Percentiles rank a stretch among this genome's conserved stretches.
phyloP scores from a whole-genome alignment of 2,888 invertebrate genomes.

The Teleogryllus oceanicus region DNA sequence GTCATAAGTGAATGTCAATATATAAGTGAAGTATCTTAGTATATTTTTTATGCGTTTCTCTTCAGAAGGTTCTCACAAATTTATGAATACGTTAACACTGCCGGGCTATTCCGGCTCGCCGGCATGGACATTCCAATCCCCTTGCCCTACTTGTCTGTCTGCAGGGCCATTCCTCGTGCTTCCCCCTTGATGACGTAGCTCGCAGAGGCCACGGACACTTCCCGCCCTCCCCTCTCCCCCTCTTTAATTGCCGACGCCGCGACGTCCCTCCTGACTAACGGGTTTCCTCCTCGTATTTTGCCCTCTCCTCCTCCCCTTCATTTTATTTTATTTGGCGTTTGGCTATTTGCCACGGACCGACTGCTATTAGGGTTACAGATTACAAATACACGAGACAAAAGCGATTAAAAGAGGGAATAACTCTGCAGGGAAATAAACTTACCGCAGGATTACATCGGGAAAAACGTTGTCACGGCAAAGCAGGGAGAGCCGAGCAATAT shows the following conservation, averaged over 20 bases:
- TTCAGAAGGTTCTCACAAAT: too few relatives aligned
- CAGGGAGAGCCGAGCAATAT: too few relatives aligned
- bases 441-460: too few relatives aligned
- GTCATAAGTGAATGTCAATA: too few relatives aligned
- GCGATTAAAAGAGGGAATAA: slow-evolving; percentile 3
- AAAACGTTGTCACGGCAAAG: too few relatives aligned
- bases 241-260: slow-evolving; percentile 6
- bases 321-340: slow-evolving; percentile 18
- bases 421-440: background rate
- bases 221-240: background rate
- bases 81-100: too few relatives aligned
- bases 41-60: too few relatives aligned
- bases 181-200: background rate
- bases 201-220: background rate
- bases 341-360: slow-evolving; percentile 1
- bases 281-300: background rate
- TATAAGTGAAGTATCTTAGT: too few relatives aligned
- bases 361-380: slow-evolving; percentile 1
- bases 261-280: background rate
- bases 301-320: background rate
- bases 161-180: background rate
- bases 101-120: too few relatives aligned
- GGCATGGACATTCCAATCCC: background rate
- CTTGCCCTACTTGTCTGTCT: background rate
- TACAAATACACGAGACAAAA: slow-evolving; percentile 8